phyloP scores from a whole-genome alignment of 2,797 vertebrate species.

The Apogon hyalosoma region DNA sequence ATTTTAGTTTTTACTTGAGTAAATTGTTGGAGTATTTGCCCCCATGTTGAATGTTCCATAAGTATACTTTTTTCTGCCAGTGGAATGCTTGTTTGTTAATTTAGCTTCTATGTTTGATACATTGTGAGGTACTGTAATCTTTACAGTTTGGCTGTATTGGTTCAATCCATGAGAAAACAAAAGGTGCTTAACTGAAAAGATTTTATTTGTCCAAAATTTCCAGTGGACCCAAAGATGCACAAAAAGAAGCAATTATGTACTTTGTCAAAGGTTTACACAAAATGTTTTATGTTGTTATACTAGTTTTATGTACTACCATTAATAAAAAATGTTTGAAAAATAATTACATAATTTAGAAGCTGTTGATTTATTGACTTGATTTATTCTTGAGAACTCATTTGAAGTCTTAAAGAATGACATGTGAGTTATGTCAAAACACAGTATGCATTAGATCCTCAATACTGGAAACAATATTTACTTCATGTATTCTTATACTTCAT shows the following conservation, averaged over 20 bases:
- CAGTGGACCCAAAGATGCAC: slow-evolving; percentile 41
- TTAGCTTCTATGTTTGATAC: slow-evolving; percentile 37
- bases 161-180: slow-evolving; percentile 27
- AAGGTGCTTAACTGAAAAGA: slow-evolving; percentile 54
- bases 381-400: neutral
- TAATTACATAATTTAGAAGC: neutral
- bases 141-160: slow-evolving; percentile 54
- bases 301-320: slow-evolving; percentile 59
- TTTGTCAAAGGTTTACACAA: slow-evolving; percentile 51
- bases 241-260: slow-evolving; percentile 37
- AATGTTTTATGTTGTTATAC: slow-evolving; percentile 38
- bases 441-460: too few relatives aligned
- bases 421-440: too few relatives aligned
- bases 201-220: slow-evolving; percentile 36
- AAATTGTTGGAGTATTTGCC: slow-evolving; percentile 21
- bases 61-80: slow-evolving; percentile 29
- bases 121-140: slow-evolving; percentile 49
- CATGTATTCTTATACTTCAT: too few relatives aligned
- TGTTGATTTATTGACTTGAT: neutral
- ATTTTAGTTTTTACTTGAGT: slow-evolving; percentile 36
- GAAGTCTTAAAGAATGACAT: neutral
- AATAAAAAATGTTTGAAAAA: slow-evolving; percentile 46
- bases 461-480: too few relatives aligned
- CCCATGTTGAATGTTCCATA: slow-evolving; percentile 23
- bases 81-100: slow-evolving; percentile 34